phyloP scores from a whole-genome alignment of 2,888 invertebrate species.

The Sphecodes monilicornis region DNA sequence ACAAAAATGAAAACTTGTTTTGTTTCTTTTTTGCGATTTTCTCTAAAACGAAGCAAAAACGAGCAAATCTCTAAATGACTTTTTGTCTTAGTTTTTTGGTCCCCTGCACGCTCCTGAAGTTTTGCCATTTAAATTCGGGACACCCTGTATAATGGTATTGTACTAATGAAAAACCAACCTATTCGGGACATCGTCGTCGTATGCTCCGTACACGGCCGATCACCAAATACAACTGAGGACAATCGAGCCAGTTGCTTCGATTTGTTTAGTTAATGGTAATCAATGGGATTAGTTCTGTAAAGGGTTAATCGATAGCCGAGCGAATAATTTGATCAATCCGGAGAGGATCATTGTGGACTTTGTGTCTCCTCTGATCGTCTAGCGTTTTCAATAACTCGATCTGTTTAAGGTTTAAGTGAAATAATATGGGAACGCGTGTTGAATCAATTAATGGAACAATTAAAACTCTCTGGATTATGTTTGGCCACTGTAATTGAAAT shows the following conservation, averaged over 20 bases:
- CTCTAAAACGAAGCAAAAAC: no score
- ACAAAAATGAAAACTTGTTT: no score
- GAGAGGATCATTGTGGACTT: constrained; percentile 7
- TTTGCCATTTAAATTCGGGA: no score
- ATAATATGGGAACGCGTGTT: not conserved
- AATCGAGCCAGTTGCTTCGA: not conserved
- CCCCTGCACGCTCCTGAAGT: no score
- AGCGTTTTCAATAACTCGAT: not conserved
- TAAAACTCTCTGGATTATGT: not conserved
- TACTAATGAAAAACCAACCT: constrained; percentile 10
- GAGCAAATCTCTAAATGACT: no score
- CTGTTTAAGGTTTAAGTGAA: not conserved
- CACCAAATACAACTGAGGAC: not conserved
- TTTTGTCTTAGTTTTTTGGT: no score
- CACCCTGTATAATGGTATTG: constrained; percentile 22
- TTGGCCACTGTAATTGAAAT: not conserved
- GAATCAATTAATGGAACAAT: not conserved
- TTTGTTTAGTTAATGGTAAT: constrained; percentile 9
- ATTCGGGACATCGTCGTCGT: not conserved
- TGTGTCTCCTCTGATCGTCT: not conserved
- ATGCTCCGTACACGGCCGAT: not conserved
- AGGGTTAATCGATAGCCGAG: constrained; percentile 4
- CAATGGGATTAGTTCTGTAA: constrained; percentile 1
- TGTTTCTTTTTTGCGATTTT: no score
- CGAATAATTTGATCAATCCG: constrained; percentile 7